Evolutionary conservation across 2,888 invertebrate genomes (phyloP).

Genomic region (Julus scandinavius): DNA sequence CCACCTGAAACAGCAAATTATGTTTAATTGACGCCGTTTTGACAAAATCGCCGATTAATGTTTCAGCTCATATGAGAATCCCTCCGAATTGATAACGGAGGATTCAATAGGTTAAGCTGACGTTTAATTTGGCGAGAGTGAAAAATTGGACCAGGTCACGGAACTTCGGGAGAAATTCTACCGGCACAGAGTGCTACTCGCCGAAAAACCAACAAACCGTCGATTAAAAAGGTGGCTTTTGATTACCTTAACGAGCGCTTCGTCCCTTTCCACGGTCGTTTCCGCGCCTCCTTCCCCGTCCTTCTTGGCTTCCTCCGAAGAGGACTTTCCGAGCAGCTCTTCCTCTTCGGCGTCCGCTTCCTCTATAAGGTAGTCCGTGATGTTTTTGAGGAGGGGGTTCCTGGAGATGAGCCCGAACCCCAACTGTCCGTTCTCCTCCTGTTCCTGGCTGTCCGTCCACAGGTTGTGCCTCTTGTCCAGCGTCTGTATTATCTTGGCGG

Average conservation of each 20-base stretch:
- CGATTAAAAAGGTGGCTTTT: neutral
- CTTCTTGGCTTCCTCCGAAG: conserved; percentile 68
- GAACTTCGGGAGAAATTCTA: neutral
- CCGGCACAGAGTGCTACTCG: conserved; percentile 36
- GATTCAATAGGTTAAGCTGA: conserved; percentile 16
- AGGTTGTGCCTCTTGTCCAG: conserved; percentile 85
- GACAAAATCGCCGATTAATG: neutral
- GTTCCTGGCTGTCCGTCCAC: conserved; percentile 73
- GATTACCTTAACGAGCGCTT: conserved; percentile 75
- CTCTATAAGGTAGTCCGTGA: conserved; percentile 97
- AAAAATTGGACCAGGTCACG: conserved; percentile 21
- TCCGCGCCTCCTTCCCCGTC: conserved; percentile 61
- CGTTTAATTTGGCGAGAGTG: conserved; percentile 3
- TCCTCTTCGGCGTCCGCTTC: conserved; percentile 99
- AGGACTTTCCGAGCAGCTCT: conserved; percentile 77
- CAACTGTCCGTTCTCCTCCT: conserved; percentile 54
- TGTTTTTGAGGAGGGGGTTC: conserved; percentile 95
- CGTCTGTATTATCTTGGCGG: conserved; percentile 90
- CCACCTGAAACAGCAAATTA: conserved; percentile 65
- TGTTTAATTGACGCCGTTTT: no score
- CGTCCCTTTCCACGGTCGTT: conserved; percentile 75
- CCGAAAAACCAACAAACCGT: neutral
- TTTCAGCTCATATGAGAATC: conserved; percentile 1
- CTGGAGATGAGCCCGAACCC: conserved; percentile 65
- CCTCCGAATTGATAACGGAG: neutral